phyloP scores from a whole-genome alignment of 2,797 vertebrate species.

The Thalassophryne amazonica region DNA sequence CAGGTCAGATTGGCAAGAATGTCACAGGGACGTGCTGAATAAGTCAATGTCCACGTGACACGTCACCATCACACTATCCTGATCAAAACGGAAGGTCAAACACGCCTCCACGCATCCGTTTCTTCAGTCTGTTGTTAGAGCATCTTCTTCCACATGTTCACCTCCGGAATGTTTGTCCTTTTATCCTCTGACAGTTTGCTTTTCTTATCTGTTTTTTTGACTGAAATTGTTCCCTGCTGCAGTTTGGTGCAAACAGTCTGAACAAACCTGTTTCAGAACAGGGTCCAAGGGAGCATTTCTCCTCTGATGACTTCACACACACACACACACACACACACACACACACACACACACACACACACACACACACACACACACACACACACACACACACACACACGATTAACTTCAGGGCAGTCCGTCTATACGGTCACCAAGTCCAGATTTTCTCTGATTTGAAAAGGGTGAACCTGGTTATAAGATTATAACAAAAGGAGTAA shows the following conservation, averaged over 20 bases:
- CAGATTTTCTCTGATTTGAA: constrained; percentile 8
- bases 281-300: constrained; percentile 30
- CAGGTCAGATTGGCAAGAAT: constrained; percentile 56
- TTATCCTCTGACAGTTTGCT: constrained; percentile 31
- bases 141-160: constrained; percentile 11
- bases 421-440: constrained; percentile 17
- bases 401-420: constrained; percentile 36
- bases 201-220: constrained; percentile 36
- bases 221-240: constrained; percentile 25
- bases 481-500: no score
- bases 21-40: constrained; percentile 59
- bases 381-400: constrained; percentile 29
- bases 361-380: constrained; percentile 28
- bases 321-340: constrained; percentile 28
- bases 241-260: constrained; percentile 66
- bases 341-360: constrained; percentile 29
- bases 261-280: constrained; percentile 60
- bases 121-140: constrained; percentile 25
- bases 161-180: constrained; percentile 21
- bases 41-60: constrained; percentile 69
- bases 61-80: constrained; percentile 64
- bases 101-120: background rate
- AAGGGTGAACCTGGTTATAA: no score
- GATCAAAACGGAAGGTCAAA: constrained; percentile 48
- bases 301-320: constrained; percentile 22